Evolutionary conservation across 2,888 invertebrate species (phyloP), one percentile per base, ranked within the genome.

Genomic region (Oligia strigilis): DNA sequence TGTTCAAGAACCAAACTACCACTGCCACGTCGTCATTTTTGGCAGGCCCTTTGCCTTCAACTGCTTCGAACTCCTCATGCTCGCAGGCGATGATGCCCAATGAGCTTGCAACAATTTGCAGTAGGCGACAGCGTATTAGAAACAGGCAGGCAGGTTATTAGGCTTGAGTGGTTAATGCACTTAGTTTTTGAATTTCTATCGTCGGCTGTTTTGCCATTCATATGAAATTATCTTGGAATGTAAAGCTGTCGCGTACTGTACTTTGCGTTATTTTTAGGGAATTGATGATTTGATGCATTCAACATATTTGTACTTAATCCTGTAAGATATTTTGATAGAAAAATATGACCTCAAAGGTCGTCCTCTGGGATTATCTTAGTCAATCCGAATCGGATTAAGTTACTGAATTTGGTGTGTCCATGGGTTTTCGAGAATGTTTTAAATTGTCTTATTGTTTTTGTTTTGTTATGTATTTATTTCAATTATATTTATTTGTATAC

Each of bases 11-110:
- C 95, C 95, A 4, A 77, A 87, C 74, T 92, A 91, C 88, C 93
- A 94, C 82, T 96, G 96, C 86, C 95, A 96, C 87, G 94, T 97
- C 69, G 91, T 95, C 84, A 95, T 96, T 83, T 95, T 93, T 87
- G 94, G 93, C 17, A 90, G 96, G 0, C 95, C 95, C 2, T 95
- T 96, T 88, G 95, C 95, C n/a, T 96, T 96, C 90, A 95, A 94
- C 89, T 95, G 95, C 89, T 97, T 94, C 81, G 96, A 96, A 72
- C 90, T 96, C 1, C 91, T 97, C 9, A 93, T 96, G 4, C 89
- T 95, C 29, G 82, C 91, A 1, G 79, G 67, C 6, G 73, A 87
- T n/a, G 64, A 52, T 2, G 36, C 55, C n/a, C 19, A 73, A 62
- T 84, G 85, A 87, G 46, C 14, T 29, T 14, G 17, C n/a, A 14